Conservation (phyloP, 1,140 invertebrate genomes). For the Lordiphosa collinella region DNA sequence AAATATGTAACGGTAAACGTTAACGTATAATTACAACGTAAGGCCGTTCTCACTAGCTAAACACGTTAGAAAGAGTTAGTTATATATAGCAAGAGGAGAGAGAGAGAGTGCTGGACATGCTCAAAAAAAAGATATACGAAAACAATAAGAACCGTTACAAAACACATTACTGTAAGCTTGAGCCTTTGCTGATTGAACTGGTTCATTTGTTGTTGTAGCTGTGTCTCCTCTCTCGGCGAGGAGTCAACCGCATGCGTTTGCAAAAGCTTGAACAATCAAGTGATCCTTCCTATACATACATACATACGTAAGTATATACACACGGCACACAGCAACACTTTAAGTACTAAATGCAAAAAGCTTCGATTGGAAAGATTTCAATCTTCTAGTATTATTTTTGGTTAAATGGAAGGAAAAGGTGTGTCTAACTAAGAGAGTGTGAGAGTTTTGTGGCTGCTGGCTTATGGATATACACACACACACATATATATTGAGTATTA, state of each 20-base stretch:
- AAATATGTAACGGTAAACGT: slow-evolving; percentile 36
- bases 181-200: slow-evolving; percentile 32
- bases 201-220: not conserved
- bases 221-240: not conserved
- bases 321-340: slow-evolving; percentile 6
- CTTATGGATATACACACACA: slow-evolving; percentile 35
- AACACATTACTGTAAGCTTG: slow-evolving; percentile 34
- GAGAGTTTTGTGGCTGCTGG: slow-evolving; percentile 3
- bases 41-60: slow-evolving; percentile 66
- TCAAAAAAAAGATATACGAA: slow-evolving; percentile 64
- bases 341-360: slow-evolving; percentile 6
- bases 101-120: slow-evolving; percentile 67
- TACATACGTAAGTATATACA: not conserved
- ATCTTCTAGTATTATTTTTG: not conserved
- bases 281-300: slow-evolving; percentile 4
- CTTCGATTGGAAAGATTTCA: not conserved
- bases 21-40: slow-evolving; percentile 35
- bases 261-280: slow-evolving; percentile 14
- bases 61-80: slow-evolving; percentile 58
- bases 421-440: slow-evolving; percentile 10
- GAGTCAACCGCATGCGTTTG: slow-evolving; percentile 17
- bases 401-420: not conserved
- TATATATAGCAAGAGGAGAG: slow-evolving; percentile 12
- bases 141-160: slow-evolving; percentile 49
- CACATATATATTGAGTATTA: slow-evolving; percentile 22